Conservation (phyloP, 92 coral and sea anemone genomes). For the Bergia puertoricense region DNA sequence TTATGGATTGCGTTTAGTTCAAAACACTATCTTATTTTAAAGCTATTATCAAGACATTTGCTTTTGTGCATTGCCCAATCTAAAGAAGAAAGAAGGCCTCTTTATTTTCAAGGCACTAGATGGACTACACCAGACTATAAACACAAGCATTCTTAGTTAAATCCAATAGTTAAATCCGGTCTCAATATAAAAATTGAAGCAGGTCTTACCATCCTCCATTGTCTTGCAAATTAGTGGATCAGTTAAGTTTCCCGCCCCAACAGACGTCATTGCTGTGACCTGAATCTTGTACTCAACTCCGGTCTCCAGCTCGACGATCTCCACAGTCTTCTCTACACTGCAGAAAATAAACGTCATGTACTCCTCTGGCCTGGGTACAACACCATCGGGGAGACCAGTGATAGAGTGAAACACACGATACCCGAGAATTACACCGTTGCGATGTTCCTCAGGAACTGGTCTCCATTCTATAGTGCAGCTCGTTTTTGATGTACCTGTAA, state of each 20-base stretch:
- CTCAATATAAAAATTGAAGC: background rate
- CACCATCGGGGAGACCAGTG: conserved; percentile 5
- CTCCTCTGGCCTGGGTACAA: background rate
- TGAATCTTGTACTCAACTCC: conserved; percentile 14
- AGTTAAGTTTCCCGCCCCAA: conserved; percentile 2
- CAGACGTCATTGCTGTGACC: conserved; percentile 5
- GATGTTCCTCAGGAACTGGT: conserved; percentile 32
- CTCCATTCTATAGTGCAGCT: conserved; percentile 5
- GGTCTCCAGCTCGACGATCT: background rate
- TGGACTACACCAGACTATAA: too few species aligned
- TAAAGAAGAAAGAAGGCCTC: too few species aligned
- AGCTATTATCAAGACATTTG: too few species aligned
- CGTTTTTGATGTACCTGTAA: background rate
- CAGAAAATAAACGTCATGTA: conserved; percentile 11
- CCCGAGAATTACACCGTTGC: conserved; percentile 14
- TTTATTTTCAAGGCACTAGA: too few species aligned
- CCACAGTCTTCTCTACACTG: background rate
- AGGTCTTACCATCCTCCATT: conserved; percentile 12
- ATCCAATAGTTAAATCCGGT: background rate
- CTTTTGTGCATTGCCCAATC: too few species aligned
- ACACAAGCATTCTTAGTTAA: background rate
- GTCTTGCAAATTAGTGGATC: conserved; percentile 23
- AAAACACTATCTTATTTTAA: too few species aligned
- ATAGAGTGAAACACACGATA: conserved; percentile 13
- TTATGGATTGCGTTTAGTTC: too few species aligned